phyloP scores from a whole-genome alignment of 2,888 invertebrate species.

The Pasiphila rectangulata region DNA sequence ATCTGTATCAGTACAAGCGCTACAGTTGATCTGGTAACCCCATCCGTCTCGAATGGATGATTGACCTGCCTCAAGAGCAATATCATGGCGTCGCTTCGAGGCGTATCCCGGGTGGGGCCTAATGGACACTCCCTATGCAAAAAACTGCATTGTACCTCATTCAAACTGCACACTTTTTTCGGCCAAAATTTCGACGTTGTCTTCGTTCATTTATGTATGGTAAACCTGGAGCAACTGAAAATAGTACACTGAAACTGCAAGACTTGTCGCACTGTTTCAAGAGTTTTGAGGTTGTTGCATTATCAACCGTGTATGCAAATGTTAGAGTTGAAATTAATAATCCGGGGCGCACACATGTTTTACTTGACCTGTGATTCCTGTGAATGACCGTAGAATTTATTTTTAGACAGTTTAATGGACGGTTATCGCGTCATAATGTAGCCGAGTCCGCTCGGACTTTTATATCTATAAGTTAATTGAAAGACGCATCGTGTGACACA shows the following conservation, averaged over 20 bases:
- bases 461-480: slow-evolving; percentile 33
- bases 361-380: slow-evolving; percentile 34
- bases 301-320: slow-evolving; percentile 7
- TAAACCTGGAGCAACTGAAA: slow-evolving; percentile 11
- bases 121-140: slow-evolving; percentile 15
- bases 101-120: slow-evolving; percentile 23
- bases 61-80: slow-evolving; percentile 24
- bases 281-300: slow-evolving; percentile 1
- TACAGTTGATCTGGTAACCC: not conserved
- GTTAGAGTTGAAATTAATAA: slow-evolving; percentile 13
- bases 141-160: not conserved
- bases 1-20: not conserved
- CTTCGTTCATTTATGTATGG: no score
- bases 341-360: slow-evolving; percentile 24
- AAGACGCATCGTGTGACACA: slow-evolving; percentile 39
- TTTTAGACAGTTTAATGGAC: slow-evolving; percentile 36
- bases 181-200: no score
- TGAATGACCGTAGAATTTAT: slow-evolving; percentile 37
- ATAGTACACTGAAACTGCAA: slow-evolving; percentile 11
- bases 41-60: slow-evolving; percentile 14
- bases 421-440: slow-evolving; percentile 34
- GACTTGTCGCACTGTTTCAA: no score
- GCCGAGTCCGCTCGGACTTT: slow-evolving; percentile 22
- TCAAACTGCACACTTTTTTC: not conserved
- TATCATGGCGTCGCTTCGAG: slow-evolving; percentile 18